A percentile compares a stretch with the other conserved stretches of the same genome.
Evolutionary conservation across 2,888 invertebrate genomes (phyloP).

Genomic region (Limnephilus marmoratus): DNA sequence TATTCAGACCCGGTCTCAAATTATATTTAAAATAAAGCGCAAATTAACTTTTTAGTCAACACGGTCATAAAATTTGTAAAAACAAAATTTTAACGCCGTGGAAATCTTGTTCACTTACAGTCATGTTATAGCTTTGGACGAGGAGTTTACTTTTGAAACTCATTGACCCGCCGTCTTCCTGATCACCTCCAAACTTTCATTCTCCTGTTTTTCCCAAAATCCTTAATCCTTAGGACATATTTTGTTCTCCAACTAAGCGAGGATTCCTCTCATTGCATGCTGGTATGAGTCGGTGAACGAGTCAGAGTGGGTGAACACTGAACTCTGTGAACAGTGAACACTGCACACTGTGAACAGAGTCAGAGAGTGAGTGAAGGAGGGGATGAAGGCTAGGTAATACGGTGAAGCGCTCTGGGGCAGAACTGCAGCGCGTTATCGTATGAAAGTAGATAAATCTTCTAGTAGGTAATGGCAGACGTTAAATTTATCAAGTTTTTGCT

Average conservation of each 20-base stretch:
- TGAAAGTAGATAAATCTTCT: constrained; percentile 29
- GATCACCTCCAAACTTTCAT: background rate
- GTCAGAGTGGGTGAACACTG: too few relatives aligned
- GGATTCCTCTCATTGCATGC: background rate
- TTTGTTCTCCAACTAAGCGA: background rate
- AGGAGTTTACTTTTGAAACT: background rate
- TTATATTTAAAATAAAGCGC: too few relatives aligned
- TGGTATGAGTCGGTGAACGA: background rate
- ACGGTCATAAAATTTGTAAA: too few relatives aligned
- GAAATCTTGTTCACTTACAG: too few relatives aligned
- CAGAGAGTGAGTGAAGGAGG: background rate
- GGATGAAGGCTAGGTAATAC: background rate
- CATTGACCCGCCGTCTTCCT: background rate
- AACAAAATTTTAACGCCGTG: too few relatives aligned
- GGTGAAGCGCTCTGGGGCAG: constrained; percentile 13
- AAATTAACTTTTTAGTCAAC: too few relatives aligned
- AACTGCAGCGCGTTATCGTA: constrained; percentile 8
- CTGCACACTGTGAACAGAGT: background rate
- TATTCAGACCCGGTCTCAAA: too few relatives aligned
- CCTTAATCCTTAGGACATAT: background rate
- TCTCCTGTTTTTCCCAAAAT: background rate
- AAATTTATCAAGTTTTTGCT: constrained; percentile 9
- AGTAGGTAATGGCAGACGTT: constrained; percentile 12
- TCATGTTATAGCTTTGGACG: background rate
- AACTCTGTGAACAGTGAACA: background rate